phyloP scores from a whole-genome alignment of 2,888 invertebrate species.

The Epistrophe grossulariae region DNA sequence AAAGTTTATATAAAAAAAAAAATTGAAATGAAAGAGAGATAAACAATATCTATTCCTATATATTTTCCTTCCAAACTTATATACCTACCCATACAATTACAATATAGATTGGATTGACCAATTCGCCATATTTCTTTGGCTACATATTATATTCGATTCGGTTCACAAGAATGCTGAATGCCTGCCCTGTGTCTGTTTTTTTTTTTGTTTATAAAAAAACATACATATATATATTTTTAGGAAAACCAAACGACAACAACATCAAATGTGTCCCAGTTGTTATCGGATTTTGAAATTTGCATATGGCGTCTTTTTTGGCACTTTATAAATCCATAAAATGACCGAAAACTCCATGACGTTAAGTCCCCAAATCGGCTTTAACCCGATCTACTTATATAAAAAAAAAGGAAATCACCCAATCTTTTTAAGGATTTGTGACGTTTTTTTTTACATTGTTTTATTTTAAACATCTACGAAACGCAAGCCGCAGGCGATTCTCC shows the following conservation, averaged over 20 bases:
- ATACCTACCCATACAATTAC: conserved; percentile 49
- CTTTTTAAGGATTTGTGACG: conserved; percentile 39
- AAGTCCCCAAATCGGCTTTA: conserved; percentile 75
- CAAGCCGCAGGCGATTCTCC: conserved; percentile 73
- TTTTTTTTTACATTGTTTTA: conserved; percentile 16
- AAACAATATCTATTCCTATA: background rate
- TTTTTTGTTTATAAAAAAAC: background rate
- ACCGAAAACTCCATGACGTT: conserved; percentile 76
- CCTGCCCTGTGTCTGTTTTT: background rate
- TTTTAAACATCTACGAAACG: conserved; percentile 28
- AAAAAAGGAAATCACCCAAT: background rate
- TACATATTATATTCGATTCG: conserved; percentile 1
- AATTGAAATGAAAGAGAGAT: background rate
- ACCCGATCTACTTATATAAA: conserved; percentile 56
- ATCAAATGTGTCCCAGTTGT: conserved; percentile 76
- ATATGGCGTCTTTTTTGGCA: conserved; percentile 75
- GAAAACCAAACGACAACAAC: conserved; percentile 67
- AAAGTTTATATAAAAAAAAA: conserved; percentile 27
- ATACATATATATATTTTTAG: conserved; percentile 12
- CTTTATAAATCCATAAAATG: conserved; percentile 76
- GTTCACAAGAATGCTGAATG: background rate
- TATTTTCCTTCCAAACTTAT: conserved; percentile 52
- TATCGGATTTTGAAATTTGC: conserved; percentile 75
- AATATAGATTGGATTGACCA: conserved; percentile 67
- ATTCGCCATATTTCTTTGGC: conserved; percentile 63